Conservation (phyloP, 2,113 vertebrate genomes). For the Dissostichus mawsoni region DNA sequence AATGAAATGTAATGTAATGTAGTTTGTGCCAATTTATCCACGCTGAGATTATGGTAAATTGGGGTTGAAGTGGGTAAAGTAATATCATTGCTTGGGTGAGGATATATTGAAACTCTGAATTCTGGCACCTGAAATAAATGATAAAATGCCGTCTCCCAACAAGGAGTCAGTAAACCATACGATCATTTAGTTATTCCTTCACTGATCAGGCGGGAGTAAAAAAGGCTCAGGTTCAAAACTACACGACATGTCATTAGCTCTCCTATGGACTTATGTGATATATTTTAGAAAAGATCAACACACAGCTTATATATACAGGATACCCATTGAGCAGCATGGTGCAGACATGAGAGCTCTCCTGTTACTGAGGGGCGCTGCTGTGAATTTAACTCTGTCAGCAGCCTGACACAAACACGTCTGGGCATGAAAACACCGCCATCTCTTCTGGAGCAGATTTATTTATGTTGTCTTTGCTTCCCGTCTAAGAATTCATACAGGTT, state of each 20-base stretch:
- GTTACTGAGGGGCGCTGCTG: conserved; percentile 11
- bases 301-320: not conserved
- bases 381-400: conserved; percentile 30
- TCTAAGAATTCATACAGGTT: conserved; percentile 13
- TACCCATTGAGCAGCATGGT: not conserved
- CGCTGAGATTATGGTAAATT: no score
- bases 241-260: not conserved
- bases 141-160: not conserved
- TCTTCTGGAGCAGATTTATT: conserved; percentile 43
- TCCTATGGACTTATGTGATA: not conserved
- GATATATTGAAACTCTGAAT: no score
- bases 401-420: conserved; percentile 15
- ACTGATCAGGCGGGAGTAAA: not conserved
- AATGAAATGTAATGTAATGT: no score
- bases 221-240: not conserved
- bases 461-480: conserved; percentile 32
- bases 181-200: no score
- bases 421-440: conserved; percentile 24
- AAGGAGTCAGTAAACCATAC: not conserved
- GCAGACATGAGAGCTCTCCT: not conserved
- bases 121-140: not conserved
- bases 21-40: no score
- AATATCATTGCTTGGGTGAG: no score
- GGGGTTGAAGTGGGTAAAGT: no score
- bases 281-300: not conserved